Base-by-base conservation (phyloP, 2,888 invertebrate genomes). In the Brassicogethes aeneus region DNA sequence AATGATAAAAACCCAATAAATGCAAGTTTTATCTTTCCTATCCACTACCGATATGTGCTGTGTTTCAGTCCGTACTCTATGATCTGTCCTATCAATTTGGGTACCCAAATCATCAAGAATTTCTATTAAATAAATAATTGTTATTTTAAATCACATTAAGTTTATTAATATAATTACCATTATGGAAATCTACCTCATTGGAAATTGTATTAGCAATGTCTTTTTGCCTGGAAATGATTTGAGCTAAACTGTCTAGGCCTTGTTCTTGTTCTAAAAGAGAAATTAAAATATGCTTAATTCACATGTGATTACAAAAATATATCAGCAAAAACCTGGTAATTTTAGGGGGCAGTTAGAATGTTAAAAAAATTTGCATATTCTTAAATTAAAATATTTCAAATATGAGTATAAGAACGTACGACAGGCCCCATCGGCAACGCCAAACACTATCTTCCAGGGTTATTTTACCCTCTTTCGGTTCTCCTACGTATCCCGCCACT, bases 71-170 rank as follows among this genome's bases (percentile, higher is more conserved):
- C 75, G 68, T 14, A 89, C 70, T 36, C 82, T 70, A n/a, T 75
- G 70, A 54, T 82, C 79, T 1, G 85, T 85, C 43, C 74, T 66
- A 45, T 85, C 85, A 61, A 85, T 79, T 44, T 80, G 80, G 44
- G 79, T 80, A 1, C 79, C 77, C 46, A 89, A 73, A 62, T 83
- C 84, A 56, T 86, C 86, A 47, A 89, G 72, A 42, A 89, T 76
- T 57, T 81, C 85, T 85, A 55, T 8, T 69, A 68, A 50, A 52
- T 12, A 32, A 32, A 32, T 5, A 5, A 23, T 23, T 23, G 23
- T 10, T 10, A 10, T 7, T 23, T 23, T 7, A 5, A 23, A 23
- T 23, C 5, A 23, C 5, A 23, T 23, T 5, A 23, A 23, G 23
- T 23, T 23, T 23, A 10, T 23, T 23, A 5, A n/a, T 36, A 37